phyloP scores from a whole-genome alignment of 2,888 invertebrate species.

The Diploptera punctata region DNA sequence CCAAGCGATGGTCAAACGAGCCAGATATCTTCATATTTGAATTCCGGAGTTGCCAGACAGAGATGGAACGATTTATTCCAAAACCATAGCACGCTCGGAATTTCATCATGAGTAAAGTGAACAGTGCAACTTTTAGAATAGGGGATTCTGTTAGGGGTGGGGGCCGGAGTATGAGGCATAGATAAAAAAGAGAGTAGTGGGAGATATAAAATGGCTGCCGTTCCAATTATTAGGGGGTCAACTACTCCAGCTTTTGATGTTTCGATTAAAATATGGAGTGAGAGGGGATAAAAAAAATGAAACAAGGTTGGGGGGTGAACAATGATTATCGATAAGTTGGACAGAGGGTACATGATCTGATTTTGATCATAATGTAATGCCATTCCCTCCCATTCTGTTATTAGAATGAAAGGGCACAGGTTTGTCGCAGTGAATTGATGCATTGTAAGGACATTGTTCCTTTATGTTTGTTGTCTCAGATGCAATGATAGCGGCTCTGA shows the following conservation, averaged over 20 bases:
- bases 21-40: conserved; percentile 43
- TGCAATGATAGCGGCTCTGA: background rate
- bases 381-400: background rate
- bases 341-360: background rate
- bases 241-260: conserved; percentile 24
- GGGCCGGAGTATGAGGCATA: background rate
- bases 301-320: background rate
- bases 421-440: background rate
- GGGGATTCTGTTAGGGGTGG: conserved; percentile 6
- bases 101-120: conserved; percentile 45
- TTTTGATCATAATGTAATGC: background rate
- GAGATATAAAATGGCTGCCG: conserved; percentile 32
- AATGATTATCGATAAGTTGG: conserved; percentile 1
- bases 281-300: conserved; percentile 6
- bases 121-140: conserved; percentile 45
- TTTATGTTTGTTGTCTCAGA: background rate
- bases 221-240: conserved; percentile 34
- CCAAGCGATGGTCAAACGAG: too few relatives aligned
- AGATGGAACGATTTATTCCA: conserved; percentile 39
- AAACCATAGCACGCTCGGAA: conserved; percentile 45
- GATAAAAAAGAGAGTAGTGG: conserved; percentile 20
- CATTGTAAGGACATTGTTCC: background rate
- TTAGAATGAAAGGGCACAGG: background rate
- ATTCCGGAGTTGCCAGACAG: conserved; percentile 18
- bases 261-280: conserved; percentile 25